Conservation (phyloP, 2,797 vertebrate species). For the Coluber constrictor region DNA sequence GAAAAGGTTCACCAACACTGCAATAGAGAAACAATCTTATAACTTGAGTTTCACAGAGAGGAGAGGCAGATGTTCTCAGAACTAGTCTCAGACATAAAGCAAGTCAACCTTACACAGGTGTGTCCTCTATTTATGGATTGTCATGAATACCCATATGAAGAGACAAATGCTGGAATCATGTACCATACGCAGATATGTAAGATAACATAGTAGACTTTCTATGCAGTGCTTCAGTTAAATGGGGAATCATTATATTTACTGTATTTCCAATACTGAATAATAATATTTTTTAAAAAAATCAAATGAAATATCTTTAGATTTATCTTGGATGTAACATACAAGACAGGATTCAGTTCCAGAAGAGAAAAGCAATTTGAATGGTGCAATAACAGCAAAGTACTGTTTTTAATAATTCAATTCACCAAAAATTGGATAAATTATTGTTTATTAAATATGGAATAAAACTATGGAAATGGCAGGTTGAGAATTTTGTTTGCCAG, state of each 20-base stretch:
- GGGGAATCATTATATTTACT: neutral
- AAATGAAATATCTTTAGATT: neutral
- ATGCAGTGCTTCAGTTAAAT: neutral
- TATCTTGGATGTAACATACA: neutral
- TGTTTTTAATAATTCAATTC: neutral
- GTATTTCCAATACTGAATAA: neutral
- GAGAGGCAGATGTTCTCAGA: neutral
- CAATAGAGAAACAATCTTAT: neutral
- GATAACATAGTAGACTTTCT: neutral
- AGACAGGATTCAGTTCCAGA: neutral
- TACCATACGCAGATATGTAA: neutral
- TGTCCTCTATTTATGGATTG: neutral
- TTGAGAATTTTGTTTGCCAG: neutral
- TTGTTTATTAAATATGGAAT: neutral
- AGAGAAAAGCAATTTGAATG: neutral
- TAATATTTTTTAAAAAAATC: neutral
- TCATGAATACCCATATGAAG: neutral
- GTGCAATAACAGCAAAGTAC: neutral
- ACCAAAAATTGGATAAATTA: neutral
- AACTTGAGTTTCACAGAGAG: neutral
- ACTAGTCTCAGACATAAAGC: neutral
- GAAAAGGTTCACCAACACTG: too few species aligned
- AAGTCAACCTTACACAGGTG: neutral
- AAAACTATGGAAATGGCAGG: neutral
- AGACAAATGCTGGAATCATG: neutral